Evolutionary conservation across 2,797 vertebrate species (phyloP).

Genomic region (Neoniphon sammara): DNA sequence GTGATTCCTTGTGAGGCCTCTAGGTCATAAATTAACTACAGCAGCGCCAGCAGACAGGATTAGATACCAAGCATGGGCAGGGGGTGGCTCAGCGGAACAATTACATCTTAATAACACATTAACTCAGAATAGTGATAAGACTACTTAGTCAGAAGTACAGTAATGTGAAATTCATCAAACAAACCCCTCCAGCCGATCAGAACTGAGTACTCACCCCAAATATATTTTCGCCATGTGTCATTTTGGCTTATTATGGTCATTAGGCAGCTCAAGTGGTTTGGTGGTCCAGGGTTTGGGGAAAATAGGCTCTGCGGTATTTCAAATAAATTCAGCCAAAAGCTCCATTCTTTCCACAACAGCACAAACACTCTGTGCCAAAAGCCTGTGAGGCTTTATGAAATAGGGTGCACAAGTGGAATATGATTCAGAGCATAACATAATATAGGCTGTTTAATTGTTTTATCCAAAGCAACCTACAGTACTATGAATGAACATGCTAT

Average conservation of each 20-base stretch:
- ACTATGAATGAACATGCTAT: not conserved
- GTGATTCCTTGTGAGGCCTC: too few relatives aligned
- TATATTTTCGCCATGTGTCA: not conserved
- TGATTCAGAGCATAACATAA: not conserved
- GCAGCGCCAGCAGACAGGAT: too few relatives aligned
- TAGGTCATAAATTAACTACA: too few relatives aligned
- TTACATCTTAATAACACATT: not conserved
- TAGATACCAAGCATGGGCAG: not conserved
- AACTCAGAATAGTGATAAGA: not conserved
- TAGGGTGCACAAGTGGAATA: not conserved
- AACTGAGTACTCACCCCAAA: too few relatives aligned
- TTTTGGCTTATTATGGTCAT: not conserved
- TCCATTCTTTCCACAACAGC: too few relatives aligned
- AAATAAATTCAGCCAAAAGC: too few relatives aligned
- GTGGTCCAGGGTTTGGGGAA: not conserved
- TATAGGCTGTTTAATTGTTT: not conserved
- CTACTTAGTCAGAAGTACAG: not conserved
- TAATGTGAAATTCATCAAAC: not conserved
- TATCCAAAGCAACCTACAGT: not conserved
- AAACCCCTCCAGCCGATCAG: not conserved
- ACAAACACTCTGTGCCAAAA: not conserved
- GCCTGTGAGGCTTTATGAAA: not conserved
- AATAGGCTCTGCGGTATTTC: not conserved
- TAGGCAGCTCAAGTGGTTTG: not conserved
- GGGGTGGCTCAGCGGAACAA: too few relatives aligned